phyloP scores from a whole-genome alignment of 2,888 invertebrate genomes.

The Omphaloscelis lunosa region DNA sequence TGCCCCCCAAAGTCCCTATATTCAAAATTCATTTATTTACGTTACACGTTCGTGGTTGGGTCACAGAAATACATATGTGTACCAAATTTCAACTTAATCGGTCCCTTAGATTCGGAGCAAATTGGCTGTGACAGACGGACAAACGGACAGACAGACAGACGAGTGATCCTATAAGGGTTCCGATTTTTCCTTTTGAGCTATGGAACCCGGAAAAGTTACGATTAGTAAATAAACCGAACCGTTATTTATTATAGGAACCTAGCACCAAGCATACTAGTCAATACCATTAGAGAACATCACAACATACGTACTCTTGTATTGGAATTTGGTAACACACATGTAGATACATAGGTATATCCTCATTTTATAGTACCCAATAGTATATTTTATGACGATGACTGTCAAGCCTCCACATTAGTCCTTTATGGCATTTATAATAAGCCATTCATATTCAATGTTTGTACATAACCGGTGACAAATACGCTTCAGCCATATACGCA shows the following conservation, averaged over 20 bases:
- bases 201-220: no score
- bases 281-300: neutral
- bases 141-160: no score
- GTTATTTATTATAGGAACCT: neutral
- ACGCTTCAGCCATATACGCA: constrained; percentile 43
- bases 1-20: no score
- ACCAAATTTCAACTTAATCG: no score
- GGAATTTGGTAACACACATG: neutral
- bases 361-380: constrained; percentile 14
- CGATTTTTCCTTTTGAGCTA: no score
- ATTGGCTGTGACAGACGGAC: no score
- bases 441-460: constrained; percentile 71
- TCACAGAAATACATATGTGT: no score
- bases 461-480: constrained; percentile 55
- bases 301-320: neutral
- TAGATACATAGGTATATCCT: constrained; percentile 3
- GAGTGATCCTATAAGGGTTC: no score
- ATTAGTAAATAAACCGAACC: no score
- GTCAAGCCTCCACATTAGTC: constrained; percentile 60
- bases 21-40: no score
- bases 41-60: no score
- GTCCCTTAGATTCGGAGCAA: no score
- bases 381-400: constrained; percentile 38
- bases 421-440: constrained; percentile 68
- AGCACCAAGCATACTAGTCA: neutral